Base-by-base conservation (phyloP, 1,140 invertebrate genomes). In the Formica selysi region DNA sequence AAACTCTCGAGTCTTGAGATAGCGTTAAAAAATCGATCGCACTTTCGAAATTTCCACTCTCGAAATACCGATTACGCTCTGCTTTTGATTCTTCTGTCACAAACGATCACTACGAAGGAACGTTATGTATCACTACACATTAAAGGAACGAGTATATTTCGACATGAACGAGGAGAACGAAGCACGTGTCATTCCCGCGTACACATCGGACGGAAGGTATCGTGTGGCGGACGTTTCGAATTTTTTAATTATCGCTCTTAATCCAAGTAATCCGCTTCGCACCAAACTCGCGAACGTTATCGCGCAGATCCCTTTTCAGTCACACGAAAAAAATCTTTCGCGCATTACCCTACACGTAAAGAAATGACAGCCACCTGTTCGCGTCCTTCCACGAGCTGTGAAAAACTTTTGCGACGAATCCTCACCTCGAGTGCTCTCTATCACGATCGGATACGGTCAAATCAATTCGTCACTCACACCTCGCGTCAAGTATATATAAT, bases 181-280 rank as follows among this genome's bases (percentile, higher is more conserved):
- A 79, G 41, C 86, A 74, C 88, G 80, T 79, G 76, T 59, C 76
- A 64, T 32, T 29, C 38, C 44, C 44, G 38, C 41, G 32, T 57
- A 76, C 67, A 67, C 61, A 57, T 59, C 48, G 88, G 88, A 89
- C 88, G 88, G 87, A 86, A 79, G 62, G 54, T 83, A 36, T 48
- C 54, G 16, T 76, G 38, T 76, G 38, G 19, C 59, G 61, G 62
- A 79, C 62, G 76, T 41, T 57, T 19, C 41, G 5, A 8, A 67
- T 44, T 54, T 29, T 10, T 57, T 64, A 68, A 44, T n/a, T 71
- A 61, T 64, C 29, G 36, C 41, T 8, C 51, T 0, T 6, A 10
- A 38, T 44, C 10, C 19, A n/a, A 29, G 26, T 16, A 19, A 19
- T 41, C 19, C 51, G 6, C 38, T 19, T 78, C 10, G 65, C 11